Base-by-base conservation (phyloP, 1,140 invertebrate species). In the Ceratosolen fusciceps region DNA sequence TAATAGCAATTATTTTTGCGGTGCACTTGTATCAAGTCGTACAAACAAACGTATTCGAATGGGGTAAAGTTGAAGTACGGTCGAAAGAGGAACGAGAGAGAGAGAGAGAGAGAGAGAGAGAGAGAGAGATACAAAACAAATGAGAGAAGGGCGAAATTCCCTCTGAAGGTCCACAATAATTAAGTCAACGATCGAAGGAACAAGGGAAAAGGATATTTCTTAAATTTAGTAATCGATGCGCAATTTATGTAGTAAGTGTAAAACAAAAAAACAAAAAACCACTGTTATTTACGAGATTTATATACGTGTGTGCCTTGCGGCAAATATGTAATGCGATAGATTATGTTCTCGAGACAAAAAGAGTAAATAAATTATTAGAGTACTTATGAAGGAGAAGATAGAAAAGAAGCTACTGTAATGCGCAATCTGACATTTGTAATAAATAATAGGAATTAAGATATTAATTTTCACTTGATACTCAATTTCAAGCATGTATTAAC, bases 401-500 rank as follows among this genome's bases (percentile, higher is more conserved):
- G 77, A 77, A 81, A 47, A 74, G 73, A 78, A 78, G 77, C 74
- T 79, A 79, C 52, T 75, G 70, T 82, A 80, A 79, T 56, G 77
- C 58, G 82, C 83, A 85, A 83, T 84, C 80, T 81, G 74, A 82
- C 67, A 70, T 79, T 81, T 84, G 62, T 78, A 82, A 84, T 19
- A 34, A 54, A 74, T 74, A 80, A 19, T 79, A 60, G 21, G 74
- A 56, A 43, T 54, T 79, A 68, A 68, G 62, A 54, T 21, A 68
- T 71, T 71, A 74, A n/a, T 16, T 75, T 80, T 70, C 26, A 39
- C 34, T 74, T 74, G 65, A 80, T 80, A 75, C 78, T 80, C 78
- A 80, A 47, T 75, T 80, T 80, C 78, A 80, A 80, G 73, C 78
- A 80, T 75, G 78, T 80, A 80, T 80, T 75, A 79, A 74, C 60